phyloP scores from a whole-genome alignment of 1,140 invertebrate species.

The Euwallacea fornicatus region DNA sequence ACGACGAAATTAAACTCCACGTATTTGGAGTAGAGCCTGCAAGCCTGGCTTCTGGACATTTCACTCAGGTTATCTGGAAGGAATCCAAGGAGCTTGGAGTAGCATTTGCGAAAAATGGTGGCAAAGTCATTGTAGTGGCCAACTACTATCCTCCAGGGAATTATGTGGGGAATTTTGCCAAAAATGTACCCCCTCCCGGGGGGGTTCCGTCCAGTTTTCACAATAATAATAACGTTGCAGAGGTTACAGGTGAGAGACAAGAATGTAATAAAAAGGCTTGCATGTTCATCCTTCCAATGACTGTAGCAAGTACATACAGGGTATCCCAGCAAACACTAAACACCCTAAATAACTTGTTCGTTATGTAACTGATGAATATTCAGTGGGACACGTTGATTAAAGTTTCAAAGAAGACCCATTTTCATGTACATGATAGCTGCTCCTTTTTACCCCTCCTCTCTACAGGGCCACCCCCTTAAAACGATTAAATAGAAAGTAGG shows the following conservation, averaged over 20 bases:
- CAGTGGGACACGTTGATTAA: too few relatives aligned
- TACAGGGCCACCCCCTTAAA: too few relatives aligned
- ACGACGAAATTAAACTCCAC: conserved; percentile 64
- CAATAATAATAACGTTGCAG: conserved; percentile 19
- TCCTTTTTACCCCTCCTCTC: too few relatives aligned
- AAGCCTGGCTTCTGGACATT: conserved; percentile 55
- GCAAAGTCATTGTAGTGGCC: conserved; percentile 65
- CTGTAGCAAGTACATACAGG: too few relatives aligned
- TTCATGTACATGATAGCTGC: too few relatives aligned
- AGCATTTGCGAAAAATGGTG: conserved; percentile 58
- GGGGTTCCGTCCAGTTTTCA: conserved; percentile 33
- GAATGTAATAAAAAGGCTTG: too few relatives aligned
- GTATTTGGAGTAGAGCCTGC: conserved; percentile 63
- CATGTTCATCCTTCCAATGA: too few relatives aligned
- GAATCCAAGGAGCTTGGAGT: conserved; percentile 63
- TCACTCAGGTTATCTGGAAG: conserved; percentile 69
- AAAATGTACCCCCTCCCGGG: conserved; percentile 59
- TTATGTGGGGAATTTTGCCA: conserved; percentile 59
- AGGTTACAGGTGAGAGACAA: neutral
- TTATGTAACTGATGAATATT: too few relatives aligned
- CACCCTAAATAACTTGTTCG: too few relatives aligned
- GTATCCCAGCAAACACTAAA: too few relatives aligned
- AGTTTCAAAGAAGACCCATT: too few relatives aligned
- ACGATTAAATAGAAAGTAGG: too few relatives aligned
- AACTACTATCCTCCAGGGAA: conserved; percentile 74